Conservation (phyloP, 2,888 invertebrate species). For the Macrophya annulata region DNA sequence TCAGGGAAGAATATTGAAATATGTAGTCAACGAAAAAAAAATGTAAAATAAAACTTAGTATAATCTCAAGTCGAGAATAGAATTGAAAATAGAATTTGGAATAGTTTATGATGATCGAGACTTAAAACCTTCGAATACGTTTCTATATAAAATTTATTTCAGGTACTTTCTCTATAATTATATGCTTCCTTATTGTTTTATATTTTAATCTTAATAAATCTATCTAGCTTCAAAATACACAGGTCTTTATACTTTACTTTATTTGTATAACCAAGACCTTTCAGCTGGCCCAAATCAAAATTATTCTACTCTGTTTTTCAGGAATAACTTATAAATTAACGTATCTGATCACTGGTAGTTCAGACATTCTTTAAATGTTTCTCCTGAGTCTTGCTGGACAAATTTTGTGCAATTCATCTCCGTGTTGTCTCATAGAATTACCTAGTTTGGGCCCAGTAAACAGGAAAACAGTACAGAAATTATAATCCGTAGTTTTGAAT, state of each 20-base stretch:
- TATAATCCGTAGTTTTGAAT: background rate
- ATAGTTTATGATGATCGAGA: background rate
- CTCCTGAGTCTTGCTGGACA: background rate
- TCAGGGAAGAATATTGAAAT: background rate
- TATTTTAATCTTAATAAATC: background rate
- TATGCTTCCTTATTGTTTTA: background rate
- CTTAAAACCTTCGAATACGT: background rate
- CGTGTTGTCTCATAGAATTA: background rate
- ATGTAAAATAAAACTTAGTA: background rate
- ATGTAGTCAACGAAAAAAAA: background rate
- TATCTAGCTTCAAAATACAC: background rate
- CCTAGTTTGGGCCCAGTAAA: background rate
- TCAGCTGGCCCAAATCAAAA: background rate
- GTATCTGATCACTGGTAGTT: background rate
- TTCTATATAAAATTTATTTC: background rate
- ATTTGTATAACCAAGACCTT: background rate
- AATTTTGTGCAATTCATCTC: background rate
- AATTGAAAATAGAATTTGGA: background rate
- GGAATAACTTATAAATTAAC: background rate
- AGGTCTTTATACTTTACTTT: background rate
- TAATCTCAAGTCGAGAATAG: background rate
- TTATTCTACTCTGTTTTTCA: background rate
- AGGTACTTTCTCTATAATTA: background rate
- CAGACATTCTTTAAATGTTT: background rate
- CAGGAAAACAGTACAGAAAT: background rate